These are phyloP conservation scores for Drosophila incognita DNA, from an alignment of 2,888 invertebrate species.

Conservation along the genomic window DNA sequence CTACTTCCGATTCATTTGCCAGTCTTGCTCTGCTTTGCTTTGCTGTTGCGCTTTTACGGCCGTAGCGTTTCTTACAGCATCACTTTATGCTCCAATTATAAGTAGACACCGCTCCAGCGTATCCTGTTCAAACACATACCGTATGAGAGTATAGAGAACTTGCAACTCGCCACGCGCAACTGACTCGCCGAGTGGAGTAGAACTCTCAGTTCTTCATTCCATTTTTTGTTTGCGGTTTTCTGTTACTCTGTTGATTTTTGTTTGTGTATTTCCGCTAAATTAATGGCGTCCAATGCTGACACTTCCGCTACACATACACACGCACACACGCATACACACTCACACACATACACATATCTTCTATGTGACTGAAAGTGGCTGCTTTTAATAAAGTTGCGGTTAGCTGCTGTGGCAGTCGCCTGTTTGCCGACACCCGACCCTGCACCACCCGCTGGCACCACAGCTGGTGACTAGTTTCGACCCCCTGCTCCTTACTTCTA, in stretches of 20 bases:
- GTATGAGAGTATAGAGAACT: conserved; percentile 24
- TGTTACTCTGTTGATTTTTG: conserved; percentile 71
- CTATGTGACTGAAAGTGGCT: conserved; percentile 19
- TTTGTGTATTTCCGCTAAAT: conserved; percentile 78
- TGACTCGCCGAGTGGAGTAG: conserved; percentile 10
- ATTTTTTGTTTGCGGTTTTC: conserved; percentile 47
- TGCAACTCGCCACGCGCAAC: conserved; percentile 23
- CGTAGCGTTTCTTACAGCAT: conserved; percentile 65
- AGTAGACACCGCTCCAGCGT: conserved; percentile 65
- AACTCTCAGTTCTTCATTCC: conserved; percentile 12
- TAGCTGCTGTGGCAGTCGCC: conserved; percentile 9
- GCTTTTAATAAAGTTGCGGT: conserved; percentile 69
- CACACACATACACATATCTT: not conserved
- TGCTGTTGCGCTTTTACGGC: conserved; percentile 56
- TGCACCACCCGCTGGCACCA: not conserved
- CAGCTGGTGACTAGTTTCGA: not conserved
- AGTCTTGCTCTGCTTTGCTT: conserved; percentile 14
- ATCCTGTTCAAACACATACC: conserved; percentile 67
- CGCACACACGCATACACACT: not conserved
- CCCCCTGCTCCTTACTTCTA: not conserved
- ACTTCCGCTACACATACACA: conserved; percentile 59
- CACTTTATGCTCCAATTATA: conserved; percentile 79
- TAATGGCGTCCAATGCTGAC: conserved; percentile 75
- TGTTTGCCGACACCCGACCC: conserved; percentile 1
- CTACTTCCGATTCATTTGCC: conserved; percentile 55